Conservation (phyloP, 2,113 vertebrate species). For the Egretta garzetta region DNA sequence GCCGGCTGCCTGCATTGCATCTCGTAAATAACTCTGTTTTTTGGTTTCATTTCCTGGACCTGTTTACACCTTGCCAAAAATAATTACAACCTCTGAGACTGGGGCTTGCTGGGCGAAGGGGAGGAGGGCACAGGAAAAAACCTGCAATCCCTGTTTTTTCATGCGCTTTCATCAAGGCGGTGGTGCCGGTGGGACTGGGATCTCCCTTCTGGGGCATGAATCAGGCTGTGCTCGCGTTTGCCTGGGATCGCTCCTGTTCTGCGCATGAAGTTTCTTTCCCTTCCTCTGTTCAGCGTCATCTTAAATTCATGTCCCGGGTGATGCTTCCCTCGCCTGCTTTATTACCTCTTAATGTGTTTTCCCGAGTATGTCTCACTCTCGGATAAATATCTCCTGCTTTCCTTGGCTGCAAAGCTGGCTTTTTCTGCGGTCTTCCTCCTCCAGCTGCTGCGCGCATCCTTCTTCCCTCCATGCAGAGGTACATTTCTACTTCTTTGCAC, state of each 20-base stretch:
- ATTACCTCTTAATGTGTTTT: not conserved
- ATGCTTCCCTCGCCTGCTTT: not conserved
- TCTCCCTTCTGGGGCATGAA: constrained; percentile 3
- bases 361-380: accelerated
- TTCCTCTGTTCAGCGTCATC: not conserved
- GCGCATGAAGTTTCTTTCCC: not conserved
- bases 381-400: not conserved
- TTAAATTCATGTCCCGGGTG: not conserved
- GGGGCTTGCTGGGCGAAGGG: not conserved
- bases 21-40: constrained; percentile 10
- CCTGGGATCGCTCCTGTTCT: accelerated
- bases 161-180: accelerated
- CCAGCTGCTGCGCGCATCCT: not conserved
- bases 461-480: not conserved
- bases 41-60: not conserved
- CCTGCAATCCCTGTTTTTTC: not conserved
- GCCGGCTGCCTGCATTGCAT: not conserved
- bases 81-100: constrained; percentile 21
- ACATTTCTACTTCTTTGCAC: not conserved
- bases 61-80: constrained; percentile 34
- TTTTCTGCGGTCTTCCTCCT: not conserved
- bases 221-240: accelerated
- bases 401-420: not conserved
- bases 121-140: not conserved
- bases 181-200: not conserved